These are phyloP conservation scores for Ennomos quercinarius DNA, from an alignment of 2,888 invertebrate species.

Conservation along the genomic window DNA sequence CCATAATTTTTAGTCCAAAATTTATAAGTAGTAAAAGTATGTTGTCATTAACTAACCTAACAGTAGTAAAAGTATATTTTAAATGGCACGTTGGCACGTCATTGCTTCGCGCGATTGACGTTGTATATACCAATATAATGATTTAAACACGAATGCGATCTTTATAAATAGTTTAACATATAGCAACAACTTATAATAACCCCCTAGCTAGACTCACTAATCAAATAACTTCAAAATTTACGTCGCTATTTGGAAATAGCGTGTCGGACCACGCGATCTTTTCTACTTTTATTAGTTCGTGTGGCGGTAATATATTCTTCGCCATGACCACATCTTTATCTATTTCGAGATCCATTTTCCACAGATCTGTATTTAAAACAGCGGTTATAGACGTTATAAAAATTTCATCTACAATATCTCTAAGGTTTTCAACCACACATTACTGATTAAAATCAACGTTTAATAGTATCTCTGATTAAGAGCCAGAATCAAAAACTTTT, in stretches of 20 bases:
- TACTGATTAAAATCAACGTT: slow-evolving; percentile 30
- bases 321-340: slow-evolving; percentile 27
- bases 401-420: slow-evolving; percentile 23
- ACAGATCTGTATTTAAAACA: slow-evolving; percentile 21
- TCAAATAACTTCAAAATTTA: slow-evolving; percentile 10
- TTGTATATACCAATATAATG: no score
- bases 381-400: slow-evolving; percentile 25
- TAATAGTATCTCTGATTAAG: slow-evolving; percentile 43
- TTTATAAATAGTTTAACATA: no score
- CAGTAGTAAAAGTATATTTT: background rate
- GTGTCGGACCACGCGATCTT: slow-evolving; percentile 12
- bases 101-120: no score
- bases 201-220: slow-evolving; percentile 8
- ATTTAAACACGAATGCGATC: no score
- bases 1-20: no score
- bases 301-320: slow-evolving; percentile 25
- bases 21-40: no score
- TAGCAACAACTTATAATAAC: background rate
- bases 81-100: background rate
- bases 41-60: no score
- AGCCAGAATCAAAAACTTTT: slow-evolving; percentile 48
- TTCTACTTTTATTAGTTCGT: slow-evolving; percentile 17
- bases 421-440: slow-evolving; percentile 20
- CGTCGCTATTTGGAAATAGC: slow-evolving; percentile 19
- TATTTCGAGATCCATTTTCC: slow-evolving; percentile 26